Base-by-base conservation (phyloP, 2,797 vertebrate species). In the Chaetodon trifasciatus region DNA sequence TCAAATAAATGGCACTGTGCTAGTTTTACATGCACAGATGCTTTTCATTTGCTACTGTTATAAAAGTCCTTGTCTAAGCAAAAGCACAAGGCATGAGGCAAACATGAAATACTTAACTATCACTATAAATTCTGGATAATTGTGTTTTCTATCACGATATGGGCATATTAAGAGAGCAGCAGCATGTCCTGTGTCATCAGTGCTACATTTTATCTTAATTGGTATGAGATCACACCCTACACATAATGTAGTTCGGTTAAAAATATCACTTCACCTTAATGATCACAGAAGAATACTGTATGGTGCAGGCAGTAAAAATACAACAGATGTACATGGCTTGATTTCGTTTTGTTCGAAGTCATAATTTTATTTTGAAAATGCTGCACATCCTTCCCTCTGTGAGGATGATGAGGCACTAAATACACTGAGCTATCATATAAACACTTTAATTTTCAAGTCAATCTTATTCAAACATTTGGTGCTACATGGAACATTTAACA, bases 331-430 rank as follows among this genome's bases (percentile, higher is more conserved):
- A 69, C 19, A 73, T n/a, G 19, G n/a, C 5, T 53, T 0, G 1
- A 5, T 67, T 76, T 80, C 1, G 61, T 64, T 70, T 3, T 50
- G 39, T 52, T 79, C 11, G 57, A 70, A 58, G 37, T 73, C 15
- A 67, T 70, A 0, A 23, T 61, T 80, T 79, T 85, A 86, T 80
- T 84, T 49, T 56, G 16, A 76, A 68, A 74, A 62, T 62, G 67
- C 56, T 81, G 65, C 55, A 79, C 15, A 24, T 75, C 16, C 60
- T 57, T 50, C 39, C 5, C 24, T 39, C 70, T 28, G 23, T 67
- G 62, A 66, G 32, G 53, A 76, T 64, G 8, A 76, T n/a, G 19
- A 78, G 32, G 75, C 61, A 72, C 42, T 17, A 12, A 35, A 74
- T 46, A 58, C 3, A 4, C 7, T n/a, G 37, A 44, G 64, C 19